Percentiles rank a stretch among this genome's conserved stretches.
These are phyloP conservation scores for Myrmecophaga tridactyla DNA, from an alignment of 2,113 vertebrate genomes.

Conservation along the genomic window DNA sequence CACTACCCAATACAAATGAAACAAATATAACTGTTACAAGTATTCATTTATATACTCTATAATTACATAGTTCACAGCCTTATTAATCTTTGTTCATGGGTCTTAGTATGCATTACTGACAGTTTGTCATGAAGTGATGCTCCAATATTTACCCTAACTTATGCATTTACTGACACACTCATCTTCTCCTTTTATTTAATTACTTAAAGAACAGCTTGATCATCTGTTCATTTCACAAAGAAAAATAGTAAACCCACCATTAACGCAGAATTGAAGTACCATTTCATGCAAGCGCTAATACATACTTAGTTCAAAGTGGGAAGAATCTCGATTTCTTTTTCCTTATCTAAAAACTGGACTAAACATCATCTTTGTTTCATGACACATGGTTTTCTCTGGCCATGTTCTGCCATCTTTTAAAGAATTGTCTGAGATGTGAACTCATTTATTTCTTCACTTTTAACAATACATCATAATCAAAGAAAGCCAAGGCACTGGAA, in stretches of 20 bases:
- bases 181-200: background rate
- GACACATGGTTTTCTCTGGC: background rate
- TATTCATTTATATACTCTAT: background rate
- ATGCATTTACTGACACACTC: background rate
- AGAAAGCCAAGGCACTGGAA: background rate
- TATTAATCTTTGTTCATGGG: background rate
- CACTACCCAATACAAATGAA: background rate
- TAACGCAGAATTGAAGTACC: background rate
- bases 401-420: background rate
- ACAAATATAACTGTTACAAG: background rate
- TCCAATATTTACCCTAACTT: background rate
- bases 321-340: background rate
- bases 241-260: background rate
- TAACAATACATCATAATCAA: background rate
- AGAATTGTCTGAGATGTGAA: background rate
- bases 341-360: background rate
- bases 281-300: background rate
- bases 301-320: background rate
- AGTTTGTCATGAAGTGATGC: fast-evolving
- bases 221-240: background rate
- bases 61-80: background rate
- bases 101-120: background rate
- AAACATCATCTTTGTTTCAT: background rate
- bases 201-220: background rate
- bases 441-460: background rate